Evolutionary conservation across 1,140 invertebrate genomes (phyloP).

Genomic region (Micrasema longulum): DNA sequence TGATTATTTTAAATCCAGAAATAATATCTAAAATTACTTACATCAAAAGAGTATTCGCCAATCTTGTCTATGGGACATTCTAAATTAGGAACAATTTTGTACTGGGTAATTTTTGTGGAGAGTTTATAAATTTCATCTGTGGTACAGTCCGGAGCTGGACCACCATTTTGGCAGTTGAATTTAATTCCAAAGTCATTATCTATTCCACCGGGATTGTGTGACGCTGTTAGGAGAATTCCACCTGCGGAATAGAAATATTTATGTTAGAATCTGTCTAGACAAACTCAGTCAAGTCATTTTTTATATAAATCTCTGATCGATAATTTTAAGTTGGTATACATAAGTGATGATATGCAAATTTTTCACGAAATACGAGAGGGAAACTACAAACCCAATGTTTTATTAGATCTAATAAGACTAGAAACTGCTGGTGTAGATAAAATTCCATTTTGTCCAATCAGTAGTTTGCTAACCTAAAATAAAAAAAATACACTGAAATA

Average conservation of each 20-base stretch:
- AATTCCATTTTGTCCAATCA: slow-evolving; percentile 92
- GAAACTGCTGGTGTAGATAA: slow-evolving; percentile 95
- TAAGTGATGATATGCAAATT: no score
- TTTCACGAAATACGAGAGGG: no score
- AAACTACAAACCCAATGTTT: slow-evolving; percentile 72
- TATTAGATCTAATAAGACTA: slow-evolving; percentile 85
- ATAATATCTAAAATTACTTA: no score
- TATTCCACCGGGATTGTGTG: slow-evolving; percentile 98
- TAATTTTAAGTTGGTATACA: no score
- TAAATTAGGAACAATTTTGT: slow-evolving; percentile 83
- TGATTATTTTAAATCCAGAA: no score
- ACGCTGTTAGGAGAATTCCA: slow-evolving; percentile 97
- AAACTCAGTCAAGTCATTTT: no score
- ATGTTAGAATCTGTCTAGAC: no score
- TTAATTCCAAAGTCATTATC: slow-evolving; percentile 99
- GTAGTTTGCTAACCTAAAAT: slow-evolving; percentile 80
- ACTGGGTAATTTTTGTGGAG: slow-evolving; percentile 82
- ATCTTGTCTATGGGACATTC: slow-evolving; percentile 81
- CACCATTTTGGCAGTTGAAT: slow-evolving; percentile 97
- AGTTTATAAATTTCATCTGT: slow-evolving; percentile 92
- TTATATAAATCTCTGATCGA: no score
- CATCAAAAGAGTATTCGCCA: slow-evolving; percentile 71
- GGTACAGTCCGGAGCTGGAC: slow-evolving; percentile 91
- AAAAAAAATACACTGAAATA: slow-evolving; percentile 5
- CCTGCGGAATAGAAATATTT: slow-evolving; percentile 75